phyloP scores from a whole-genome alignment of 2,113 vertebrate genomes.

The Malurus alboscapulatus region DNA sequence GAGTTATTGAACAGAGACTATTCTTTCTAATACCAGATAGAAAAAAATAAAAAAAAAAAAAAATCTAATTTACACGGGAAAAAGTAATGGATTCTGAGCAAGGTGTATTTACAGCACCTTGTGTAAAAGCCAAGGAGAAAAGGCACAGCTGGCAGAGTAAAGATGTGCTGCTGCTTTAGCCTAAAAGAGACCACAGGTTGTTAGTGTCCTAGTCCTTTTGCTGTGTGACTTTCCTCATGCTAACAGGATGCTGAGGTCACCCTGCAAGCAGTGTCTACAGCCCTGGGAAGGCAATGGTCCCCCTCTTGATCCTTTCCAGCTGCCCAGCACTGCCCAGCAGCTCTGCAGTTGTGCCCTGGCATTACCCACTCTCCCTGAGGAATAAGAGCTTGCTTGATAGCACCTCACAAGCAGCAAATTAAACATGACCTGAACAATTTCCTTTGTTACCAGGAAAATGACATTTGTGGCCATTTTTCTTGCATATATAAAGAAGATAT shows the following conservation, averaged over 20 bases:
- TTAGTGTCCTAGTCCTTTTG: background rate
- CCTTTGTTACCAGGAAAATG: background rate
- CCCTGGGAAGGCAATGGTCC: fast-evolving
- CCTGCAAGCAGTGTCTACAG: background rate
- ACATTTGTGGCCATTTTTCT: background rate
- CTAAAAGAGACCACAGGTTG: background rate
- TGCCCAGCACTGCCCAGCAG: background rate
- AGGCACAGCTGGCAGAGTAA: background rate
- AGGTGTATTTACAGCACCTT: background rate
- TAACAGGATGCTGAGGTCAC: background rate
- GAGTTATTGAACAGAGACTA: background rate
- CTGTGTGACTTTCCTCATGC: background rate
- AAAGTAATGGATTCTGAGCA: background rate
- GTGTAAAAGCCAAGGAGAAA: background rate
- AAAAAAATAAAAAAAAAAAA: background rate
- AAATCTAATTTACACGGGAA: background rate
- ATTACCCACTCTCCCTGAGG: background rate
- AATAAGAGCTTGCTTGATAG: background rate
- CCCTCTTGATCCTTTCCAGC: background rate
- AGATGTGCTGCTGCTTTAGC: background rate
- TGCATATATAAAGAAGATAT: background rate
- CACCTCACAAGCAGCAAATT: background rate
- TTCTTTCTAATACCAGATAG: background rate
- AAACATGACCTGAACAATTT: background rate
- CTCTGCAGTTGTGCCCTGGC: background rate